Conservation (phyloP, 2,797 vertebrate genomes). For the Myripristis murdjan region DNA sequence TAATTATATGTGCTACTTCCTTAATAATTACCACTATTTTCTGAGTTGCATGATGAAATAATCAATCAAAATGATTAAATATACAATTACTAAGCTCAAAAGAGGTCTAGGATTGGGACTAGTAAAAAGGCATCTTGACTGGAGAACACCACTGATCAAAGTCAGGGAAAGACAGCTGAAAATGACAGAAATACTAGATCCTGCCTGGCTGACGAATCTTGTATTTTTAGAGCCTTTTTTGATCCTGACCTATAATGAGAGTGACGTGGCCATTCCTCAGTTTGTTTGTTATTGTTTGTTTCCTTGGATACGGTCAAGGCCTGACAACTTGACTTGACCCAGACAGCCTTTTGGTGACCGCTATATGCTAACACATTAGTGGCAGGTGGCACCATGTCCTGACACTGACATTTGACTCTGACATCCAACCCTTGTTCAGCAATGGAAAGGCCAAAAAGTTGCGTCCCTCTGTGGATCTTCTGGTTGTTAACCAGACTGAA, state of each 20-base stretch:
- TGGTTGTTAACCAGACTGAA: constrained; percentile 26
- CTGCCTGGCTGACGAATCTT: background rate
- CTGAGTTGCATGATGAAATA: background rate
- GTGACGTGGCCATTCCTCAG: constrained; percentile 54
- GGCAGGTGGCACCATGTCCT: constrained; percentile 71
- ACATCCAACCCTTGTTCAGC: constrained; percentile 63
- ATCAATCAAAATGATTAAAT: background rate
- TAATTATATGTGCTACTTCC: background rate
- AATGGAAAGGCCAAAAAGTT: constrained; percentile 49
- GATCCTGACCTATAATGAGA: constrained; percentile 13
- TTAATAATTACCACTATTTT: background rate
- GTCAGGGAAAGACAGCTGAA: background rate
- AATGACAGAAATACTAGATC: constrained; percentile 7
- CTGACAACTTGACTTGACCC: constrained; percentile 68
- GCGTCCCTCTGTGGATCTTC: background rate
- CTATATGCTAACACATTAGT: constrained; percentile 75
- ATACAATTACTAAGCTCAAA: background rate
- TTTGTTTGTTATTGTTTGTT: constrained; percentile 76
- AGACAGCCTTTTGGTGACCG: constrained; percentile 67
- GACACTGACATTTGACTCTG: constrained; percentile 72
- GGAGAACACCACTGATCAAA: background rate
- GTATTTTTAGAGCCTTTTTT: constrained; percentile 5
- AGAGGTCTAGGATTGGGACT: background rate
- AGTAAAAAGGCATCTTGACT: background rate
- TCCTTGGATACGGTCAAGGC: constrained; percentile 71